Evolutionary conservation across 1,140 invertebrate genomes (phyloP), one percentile per base, ranked within the genome.

Genomic region (Drosophila triauraria): DNA sequence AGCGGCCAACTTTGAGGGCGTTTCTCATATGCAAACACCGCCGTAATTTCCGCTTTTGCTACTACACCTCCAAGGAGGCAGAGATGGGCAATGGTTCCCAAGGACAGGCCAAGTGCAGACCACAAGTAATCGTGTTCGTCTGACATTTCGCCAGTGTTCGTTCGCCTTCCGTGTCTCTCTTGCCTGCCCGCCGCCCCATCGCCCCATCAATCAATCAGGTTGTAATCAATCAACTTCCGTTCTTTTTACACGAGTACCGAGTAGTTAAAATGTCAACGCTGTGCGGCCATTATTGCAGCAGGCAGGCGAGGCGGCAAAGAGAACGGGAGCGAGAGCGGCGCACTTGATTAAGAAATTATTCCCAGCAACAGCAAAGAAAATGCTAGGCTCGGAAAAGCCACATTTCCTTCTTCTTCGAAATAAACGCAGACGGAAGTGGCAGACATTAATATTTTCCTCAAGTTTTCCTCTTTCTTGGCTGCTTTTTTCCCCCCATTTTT

Each of bases 201-300:
- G 12, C 50, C 20, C 20, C 20, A 71, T 72, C 53, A 71, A 72
- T 72, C 69, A 72, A 72, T 72, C 69, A 71, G 57, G 30, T 42
- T 71, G 65, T 72, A 71, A 72, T 72, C 69, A 72, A 71, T 72
- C 69, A 72, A 72, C 69, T 72, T 71, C 69, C 68, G 68, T 58
- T 71, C 69, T 35, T 58, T 23, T 27, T 40, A 48, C 64, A 58
- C 69, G 69, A 70, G 35, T 25, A 44, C 47, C 47, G n/a, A 50
- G 69, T 71, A 72, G 67, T 72, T 72, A 71, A 72, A 72, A 72
- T 72, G 69, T 72, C 69, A 72, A 59, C 69, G 67, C 48, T 46
- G 50, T 65, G 50, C 27, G 60, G n/a, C 38, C 40, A 58, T 44
- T 32, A 27, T 51, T 30, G 50, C 27, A 23, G 30, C 35, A 35